Conservation (phyloP, 2,797 vertebrate genomes). For the Vipera ursinii region DNA sequence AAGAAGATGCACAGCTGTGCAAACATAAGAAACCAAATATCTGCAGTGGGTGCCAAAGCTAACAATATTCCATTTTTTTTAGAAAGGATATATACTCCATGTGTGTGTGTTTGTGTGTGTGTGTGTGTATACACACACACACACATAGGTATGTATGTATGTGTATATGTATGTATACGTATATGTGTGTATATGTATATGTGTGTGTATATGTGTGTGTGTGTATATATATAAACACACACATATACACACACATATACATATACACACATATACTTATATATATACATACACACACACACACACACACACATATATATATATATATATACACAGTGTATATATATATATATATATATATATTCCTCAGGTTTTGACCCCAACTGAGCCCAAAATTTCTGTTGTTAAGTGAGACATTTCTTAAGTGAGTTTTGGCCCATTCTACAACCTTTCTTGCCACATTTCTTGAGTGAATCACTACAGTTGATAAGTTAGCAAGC, state of each 20-base stretch:
- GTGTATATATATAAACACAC: too few relatives aligned
- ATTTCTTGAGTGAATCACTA: background rate
- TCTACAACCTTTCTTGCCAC: background rate
- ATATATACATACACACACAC: too few relatives aligned
- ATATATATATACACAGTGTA: too few relatives aligned
- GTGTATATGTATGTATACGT: accelerated
- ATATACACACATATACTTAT: too few relatives aligned
- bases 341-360: background rate
- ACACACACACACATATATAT: too few relatives aligned
- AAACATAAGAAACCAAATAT: conserved; percentile 35
- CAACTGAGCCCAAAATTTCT: background rate
- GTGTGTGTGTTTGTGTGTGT: background rate
- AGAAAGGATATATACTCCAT: background rate
- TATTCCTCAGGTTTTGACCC: background rate
- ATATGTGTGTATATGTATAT: too few relatives aligned
- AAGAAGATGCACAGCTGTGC: conserved; percentile 12
- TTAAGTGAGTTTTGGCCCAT: background rate
- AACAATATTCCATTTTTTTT: conserved; percentile 18
- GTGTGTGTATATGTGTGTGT: too few relatives aligned
- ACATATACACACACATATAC: too few relatives aligned
- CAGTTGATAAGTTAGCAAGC: background rate
- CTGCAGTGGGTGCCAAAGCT: conserved; percentile 11
- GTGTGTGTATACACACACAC: too few relatives aligned
- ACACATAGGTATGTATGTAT: too few relatives aligned
- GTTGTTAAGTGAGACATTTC: background rate